A percentile compares a stretch with the other conserved stretches of the same genome.
Conservation (phyloP, 2,888 invertebrate species). For the Ophion costatus region DNA sequence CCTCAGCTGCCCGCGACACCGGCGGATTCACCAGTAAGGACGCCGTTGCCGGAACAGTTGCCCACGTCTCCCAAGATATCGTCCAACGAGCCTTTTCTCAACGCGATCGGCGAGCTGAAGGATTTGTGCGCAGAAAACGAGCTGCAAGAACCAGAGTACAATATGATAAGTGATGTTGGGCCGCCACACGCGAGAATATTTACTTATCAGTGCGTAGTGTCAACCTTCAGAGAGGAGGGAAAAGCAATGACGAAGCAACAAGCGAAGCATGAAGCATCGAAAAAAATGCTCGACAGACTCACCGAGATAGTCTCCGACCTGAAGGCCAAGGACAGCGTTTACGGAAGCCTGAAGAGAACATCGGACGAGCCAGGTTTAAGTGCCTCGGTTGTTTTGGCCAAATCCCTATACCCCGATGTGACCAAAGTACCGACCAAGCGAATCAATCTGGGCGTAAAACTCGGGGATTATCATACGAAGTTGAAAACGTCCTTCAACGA, state of each 20-base stretch:
- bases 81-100: conserved; percentile 76
- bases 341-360: conserved; percentile 22
- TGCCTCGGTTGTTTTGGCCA: conserved; percentile 27
- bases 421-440: conserved; percentile 68
- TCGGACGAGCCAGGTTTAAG: background rate
- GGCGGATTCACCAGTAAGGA: conserved; percentile 74
- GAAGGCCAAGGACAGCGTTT: conserved; percentile 23
- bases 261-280: conserved; percentile 87
- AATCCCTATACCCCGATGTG: conserved; percentile 54
- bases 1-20: conserved; percentile 77
- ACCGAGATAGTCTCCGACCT: conserved; percentile 70
- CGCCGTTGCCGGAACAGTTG: conserved; percentile 70
- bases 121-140: conserved; percentile 82
- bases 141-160: conserved; percentile 85
- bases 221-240: conserved; percentile 85
- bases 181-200: conserved; percentile 88
- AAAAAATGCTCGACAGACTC: conserved; percentile 79
- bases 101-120: conserved; percentile 79
- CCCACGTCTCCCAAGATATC: conserved; percentile 69
- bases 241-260: conserved; percentile 87
- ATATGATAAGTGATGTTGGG: conserved; percentile 87
- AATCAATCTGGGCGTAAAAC: conserved; percentile 76
- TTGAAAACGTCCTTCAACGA: conserved; percentile 68
- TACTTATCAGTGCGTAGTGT: conserved; percentile 86
- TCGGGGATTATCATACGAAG: conserved; percentile 75